phyloP scores from a whole-genome alignment of 2,113 vertebrate species.

The Channa argus region DNA sequence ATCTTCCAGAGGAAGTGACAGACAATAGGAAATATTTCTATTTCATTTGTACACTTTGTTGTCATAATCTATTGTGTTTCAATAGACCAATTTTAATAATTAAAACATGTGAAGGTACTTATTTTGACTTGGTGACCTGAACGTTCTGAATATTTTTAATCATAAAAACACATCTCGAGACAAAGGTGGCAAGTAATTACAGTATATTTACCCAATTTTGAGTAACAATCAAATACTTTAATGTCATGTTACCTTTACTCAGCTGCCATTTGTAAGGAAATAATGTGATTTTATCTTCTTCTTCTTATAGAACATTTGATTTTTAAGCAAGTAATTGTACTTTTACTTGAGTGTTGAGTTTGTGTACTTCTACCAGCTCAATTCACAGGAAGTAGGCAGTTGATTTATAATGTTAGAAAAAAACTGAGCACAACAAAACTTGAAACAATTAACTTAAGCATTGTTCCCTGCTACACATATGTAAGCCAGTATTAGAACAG shows the following conservation, averaged over 20 bases:
- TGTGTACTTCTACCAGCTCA: no score
- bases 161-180: no score
- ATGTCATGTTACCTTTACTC: no score
- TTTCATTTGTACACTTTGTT: slow-evolving; percentile 87
- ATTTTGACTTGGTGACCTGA: slow-evolving; percentile 30
- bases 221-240: no score
- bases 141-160: not conserved
- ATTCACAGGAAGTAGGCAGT: not conserved
- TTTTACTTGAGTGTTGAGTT: no score
- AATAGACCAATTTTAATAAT: slow-evolving; percentile 87
- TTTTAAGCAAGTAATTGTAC: no score
- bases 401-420: not conserved
- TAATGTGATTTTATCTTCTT: no score
- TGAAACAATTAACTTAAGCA: not conserved
- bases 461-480: not conserved
- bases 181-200: no score
- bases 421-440: not conserved
- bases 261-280: no score
- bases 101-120: slow-evolving; percentile 82
- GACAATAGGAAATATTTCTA: slow-evolving; percentile 79
- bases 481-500: not conserved
- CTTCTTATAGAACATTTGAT: no score
- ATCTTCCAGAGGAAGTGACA: slow-evolving; percentile 82
- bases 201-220: no score
- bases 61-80: slow-evolving; percentile 87